Percentiles rank a stretch among this genome's conserved stretches.
Conservation (phyloP, 2,888 invertebrate genomes). For the Pegoplata infirma region DNA sequence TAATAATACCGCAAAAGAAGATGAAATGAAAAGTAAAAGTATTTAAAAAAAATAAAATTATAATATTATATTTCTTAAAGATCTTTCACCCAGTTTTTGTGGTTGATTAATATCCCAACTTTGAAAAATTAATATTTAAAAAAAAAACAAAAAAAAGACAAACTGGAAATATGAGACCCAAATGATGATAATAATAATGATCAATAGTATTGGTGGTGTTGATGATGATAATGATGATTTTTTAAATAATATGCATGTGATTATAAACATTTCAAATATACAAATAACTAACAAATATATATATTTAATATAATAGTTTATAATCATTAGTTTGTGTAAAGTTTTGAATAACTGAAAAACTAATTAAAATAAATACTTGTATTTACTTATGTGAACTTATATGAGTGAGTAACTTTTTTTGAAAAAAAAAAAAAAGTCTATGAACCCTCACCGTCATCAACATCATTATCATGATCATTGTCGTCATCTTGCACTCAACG, state of each 20-base stretch:
- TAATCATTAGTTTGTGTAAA: no score
- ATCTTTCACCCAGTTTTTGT: constrained; percentile 58
- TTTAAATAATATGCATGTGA: no score
- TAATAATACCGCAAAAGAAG: constrained; percentile 35
- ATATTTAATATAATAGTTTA: not conserved
- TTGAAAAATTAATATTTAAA: no score
- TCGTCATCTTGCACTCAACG: not conserved
- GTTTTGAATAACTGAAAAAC: not conserved
- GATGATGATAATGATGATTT: not conserved
- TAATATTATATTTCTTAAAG: constrained; percentile 33
- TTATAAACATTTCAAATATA: not conserved
- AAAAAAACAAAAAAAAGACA: not conserved
- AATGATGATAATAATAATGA: not conserved
- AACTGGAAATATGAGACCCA: constrained; percentile 37
- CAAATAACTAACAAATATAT: not conserved
- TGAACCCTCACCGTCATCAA: not conserved
- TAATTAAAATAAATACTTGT: not conserved
- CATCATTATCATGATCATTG: not conserved
- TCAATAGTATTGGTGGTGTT: not conserved
- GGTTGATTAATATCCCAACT: constrained; percentile 55
- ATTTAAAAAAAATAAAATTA: constrained; percentile 47
- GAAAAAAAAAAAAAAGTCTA: not conserved
- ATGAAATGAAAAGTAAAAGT: constrained; percentile 61
- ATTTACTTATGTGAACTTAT: not conserved
- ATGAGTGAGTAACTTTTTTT: not conserved